Evolutionary conservation across 2,888 invertebrate genomes (phyloP), one percentile per base, ranked within the genome.

Genomic region (Clunio marinus): DNA sequence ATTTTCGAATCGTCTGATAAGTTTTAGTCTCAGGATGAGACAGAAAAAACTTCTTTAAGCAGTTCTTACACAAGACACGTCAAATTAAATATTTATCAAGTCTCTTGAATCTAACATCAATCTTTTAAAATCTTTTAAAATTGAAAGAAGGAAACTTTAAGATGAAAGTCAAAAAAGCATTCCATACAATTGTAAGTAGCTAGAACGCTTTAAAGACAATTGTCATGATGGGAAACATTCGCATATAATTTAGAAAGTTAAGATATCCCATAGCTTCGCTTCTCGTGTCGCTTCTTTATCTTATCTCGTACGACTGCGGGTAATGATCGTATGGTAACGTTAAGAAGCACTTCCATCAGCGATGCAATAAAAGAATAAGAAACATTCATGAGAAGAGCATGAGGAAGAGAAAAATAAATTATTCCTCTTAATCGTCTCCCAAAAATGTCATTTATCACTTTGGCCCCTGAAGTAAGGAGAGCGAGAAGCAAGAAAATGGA

Each of bases 371-470:
- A 65, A 46, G 46, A 41, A 20, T 7, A 46, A 41, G 37, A n/a
- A 45, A 25, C 25, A 20, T 41, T 37, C 45, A 25, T 4, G 15
- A 45, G 45, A 45, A 45, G 8, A 15, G n/a, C n/a, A n/a, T n/a
- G n/a, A n/a, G n/a, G n/a, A n/a, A 25, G 25, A 45, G 24, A 45
- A 65, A 45, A 65, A 65, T 25, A 65, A 65, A 65, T 65, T 62
- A 37, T 62, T 62, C 62, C 35, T 20, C 63, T 63, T 65, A 65
- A 65, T 65, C 63, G 63, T 65, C 63, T 46, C 25, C 37, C 45
- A 65, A 65, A 65, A 65, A 65, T 65, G 63, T 65, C 63, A 65
- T 65, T 65, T 65, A 65, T 65, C 63, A 65, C 63, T 46, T 45
- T 46, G 41, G 51, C 51, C 51, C 51, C 5, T 2, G 22, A 51